Base-by-base conservation (phyloP, 1,140 invertebrate species). In the Luehdorfia chinensis region DNA sequence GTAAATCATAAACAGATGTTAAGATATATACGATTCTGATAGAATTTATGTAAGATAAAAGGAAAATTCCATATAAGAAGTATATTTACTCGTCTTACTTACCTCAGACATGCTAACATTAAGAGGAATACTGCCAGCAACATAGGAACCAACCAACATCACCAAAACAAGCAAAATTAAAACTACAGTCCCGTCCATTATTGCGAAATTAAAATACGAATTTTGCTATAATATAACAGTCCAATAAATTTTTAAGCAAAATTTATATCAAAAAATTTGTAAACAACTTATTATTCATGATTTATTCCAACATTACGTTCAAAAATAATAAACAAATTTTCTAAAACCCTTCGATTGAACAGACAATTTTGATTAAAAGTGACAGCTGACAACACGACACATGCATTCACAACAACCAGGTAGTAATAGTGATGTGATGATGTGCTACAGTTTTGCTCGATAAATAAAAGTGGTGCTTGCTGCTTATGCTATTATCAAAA, bases 31-130 rank as follows among this genome's bases (percentile, higher is more conserved):
- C n/a, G n/a, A n/a, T n/a, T n/a, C n/a, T n/a, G n/a, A n/a, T n/a
- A n/a, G n/a, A n/a, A n/a, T n/a, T n/a, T n/a, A n/a, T n/a, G n/a
- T n/a, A n/a, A n/a, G n/a, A n/a, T n/a, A n/a, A n/a, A n/a, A n/a
- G n/a, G n/a, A n/a, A n/a, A n/a, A n/a, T n/a, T n/a, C n/a, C n/a
- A n/a, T n/a, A n/a, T n/a, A n/a, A n/a, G n/a, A n/a, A n/a, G n/a
- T n/a, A n/a, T n/a, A n/a, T n/a, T n/a, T n/a, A n/a, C n/a, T n/a
- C n/a, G n/a, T n/a, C n/a, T 55, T 11, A 18, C 65, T 67, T 90
- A 98, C 97, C 93, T 99, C 97, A 30, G 97, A 98, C 73, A 99
- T 91, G 65, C 91, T 93, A 67, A 99, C 94, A 47, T 97, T 92
- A 52, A 99, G 87, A 14, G 98, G 98, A 64, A 99, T 93, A 47